Evolutionary conservation across 1,140 invertebrate genomes (phyloP).

Genomic region (Muscidifurax raptorellus): DNA sequence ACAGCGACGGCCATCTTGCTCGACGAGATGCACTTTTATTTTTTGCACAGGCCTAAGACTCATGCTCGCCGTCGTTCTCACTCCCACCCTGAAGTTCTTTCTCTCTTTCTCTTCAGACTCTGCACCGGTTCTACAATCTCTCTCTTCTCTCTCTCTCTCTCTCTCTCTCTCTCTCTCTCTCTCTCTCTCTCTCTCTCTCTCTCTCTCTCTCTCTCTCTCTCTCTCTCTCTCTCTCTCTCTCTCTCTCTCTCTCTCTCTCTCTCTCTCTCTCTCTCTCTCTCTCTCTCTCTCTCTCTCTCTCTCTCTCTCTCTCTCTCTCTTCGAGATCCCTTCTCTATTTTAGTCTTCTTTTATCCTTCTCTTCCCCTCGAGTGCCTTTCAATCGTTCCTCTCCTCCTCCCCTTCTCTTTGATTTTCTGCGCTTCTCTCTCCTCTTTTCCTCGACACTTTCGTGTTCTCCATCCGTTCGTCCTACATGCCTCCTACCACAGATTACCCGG

Average conservation of each 20-base stretch:
- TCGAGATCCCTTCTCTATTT: slow-evolving; percentile 16
- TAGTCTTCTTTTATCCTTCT: slow-evolving; percentile 29
- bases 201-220: slow-evolving; percentile 17
- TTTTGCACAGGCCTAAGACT: slow-evolving; percentile 65
- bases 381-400: slow-evolving; percentile 39
- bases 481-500: slow-evolving; percentile 71
- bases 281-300: not conserved
- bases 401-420: slow-evolving; percentile 14
- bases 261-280: slow-evolving; percentile 9
- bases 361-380: slow-evolving; percentile 7
- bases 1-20: slow-evolving; percentile 70
- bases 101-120: not conserved
- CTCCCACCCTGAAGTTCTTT: not conserved
- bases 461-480: slow-evolving; percentile 73
- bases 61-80: slow-evolving; percentile 41
- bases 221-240: not conserved
- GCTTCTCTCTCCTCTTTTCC: slow-evolving; percentile 31
- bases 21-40: slow-evolving; percentile 72
- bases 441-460: slow-evolving; percentile 62
- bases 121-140: not conserved
- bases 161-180: slow-evolving; percentile 4
- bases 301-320: slow-evolving; percentile 18
- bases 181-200: slow-evolving; percentile 3
- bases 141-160: slow-evolving; percentile 10
- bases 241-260: slow-evolving; percentile 3